Percentiles rank a stretch among this genome's conserved stretches.
phyloP scores from a whole-genome alignment of 2,113 vertebrate species.

The Ivindomyrus marchei region DNA sequence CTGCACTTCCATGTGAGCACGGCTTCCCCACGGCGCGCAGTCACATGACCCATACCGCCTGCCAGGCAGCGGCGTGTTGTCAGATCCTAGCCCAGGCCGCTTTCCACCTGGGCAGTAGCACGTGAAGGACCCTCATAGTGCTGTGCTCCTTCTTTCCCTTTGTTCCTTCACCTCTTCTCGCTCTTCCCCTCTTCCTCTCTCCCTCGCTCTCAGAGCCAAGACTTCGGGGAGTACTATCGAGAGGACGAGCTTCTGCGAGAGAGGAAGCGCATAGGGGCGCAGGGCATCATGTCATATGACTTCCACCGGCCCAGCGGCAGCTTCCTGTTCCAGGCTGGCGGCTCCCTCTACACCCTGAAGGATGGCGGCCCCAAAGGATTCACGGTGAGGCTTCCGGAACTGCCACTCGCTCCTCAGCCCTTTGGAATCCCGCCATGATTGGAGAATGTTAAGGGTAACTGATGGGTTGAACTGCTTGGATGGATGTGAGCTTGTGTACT shows the following conservation, averaged over 20 bases:
- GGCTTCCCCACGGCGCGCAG: neutral
- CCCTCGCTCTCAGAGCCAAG: conserved; percentile 54
- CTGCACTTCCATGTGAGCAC: conserved; percentile 67
- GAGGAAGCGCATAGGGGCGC: conserved; percentile 68
- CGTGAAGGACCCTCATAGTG: neutral
- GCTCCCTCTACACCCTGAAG: conserved; percentile 64
- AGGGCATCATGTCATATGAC: conserved; percentile 69
- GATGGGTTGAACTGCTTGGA: neutral
- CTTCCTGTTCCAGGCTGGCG: conserved; percentile 67
- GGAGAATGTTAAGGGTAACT: neutral
- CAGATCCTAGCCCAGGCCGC: neutral
- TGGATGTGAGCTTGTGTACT: neutral
- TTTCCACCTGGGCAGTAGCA: neutral
- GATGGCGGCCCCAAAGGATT: conserved; percentile 70
- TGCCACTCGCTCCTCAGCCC: neutral
- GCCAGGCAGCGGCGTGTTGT: neutral
- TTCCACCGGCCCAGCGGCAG: conserved; percentile 68
- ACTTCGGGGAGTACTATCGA: conserved; percentile 75
- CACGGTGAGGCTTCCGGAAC: conserved; percentile 53
- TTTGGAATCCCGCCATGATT: neutral
- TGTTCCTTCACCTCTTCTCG: neutral
- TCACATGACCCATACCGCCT: neutral
- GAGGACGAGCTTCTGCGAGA: conserved; percentile 71
- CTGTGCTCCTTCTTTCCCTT: neutral
- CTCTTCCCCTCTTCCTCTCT: conserved; percentile 1